A percentile compares a stretch with the other conserved stretches of the same genome.
phyloP scores from a whole-genome alignment of 2,888 invertebrate genomes.

The Helicoverpa assulta region DNA sequence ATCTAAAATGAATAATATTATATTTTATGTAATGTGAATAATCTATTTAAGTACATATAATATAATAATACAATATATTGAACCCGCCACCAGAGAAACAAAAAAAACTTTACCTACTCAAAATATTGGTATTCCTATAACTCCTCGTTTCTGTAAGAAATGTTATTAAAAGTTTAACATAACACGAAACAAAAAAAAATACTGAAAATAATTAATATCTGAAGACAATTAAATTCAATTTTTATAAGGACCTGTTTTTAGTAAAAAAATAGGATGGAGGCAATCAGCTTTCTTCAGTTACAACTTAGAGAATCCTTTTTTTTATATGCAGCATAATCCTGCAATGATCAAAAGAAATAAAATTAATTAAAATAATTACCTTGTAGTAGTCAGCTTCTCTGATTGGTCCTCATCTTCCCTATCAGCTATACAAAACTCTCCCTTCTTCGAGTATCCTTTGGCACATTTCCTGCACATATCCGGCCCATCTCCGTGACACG shows the following conservation, averaged over 20 bases:
- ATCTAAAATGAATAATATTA: no score
- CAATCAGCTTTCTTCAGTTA: no score
- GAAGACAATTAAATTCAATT: no score
- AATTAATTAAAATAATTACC: conserved; percentile 69
- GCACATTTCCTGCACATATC: conserved; percentile 97
- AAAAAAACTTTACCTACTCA: conserved; percentile 76
- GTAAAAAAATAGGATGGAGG: no score
- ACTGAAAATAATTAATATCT: no score
- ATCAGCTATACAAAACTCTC: conserved; percentile 94
- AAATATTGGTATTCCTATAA: conserved; percentile 71
- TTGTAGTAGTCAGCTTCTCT: conserved; percentile 77
- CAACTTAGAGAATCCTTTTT: no score
- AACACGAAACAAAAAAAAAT: conserved; percentile 36
- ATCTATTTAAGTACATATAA: no score
- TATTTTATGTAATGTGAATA: no score
- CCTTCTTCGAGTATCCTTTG: conserved; percentile 92
- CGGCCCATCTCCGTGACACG: conserved; percentile 97
- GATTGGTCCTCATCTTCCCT: conserved; percentile 79
- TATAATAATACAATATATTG: neutral
- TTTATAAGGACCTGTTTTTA: no score
- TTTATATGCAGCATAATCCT: neutral
- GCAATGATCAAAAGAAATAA: conserved; percentile 33
- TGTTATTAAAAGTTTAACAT: conserved; percentile 54
- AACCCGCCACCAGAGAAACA: conserved; percentile 73
- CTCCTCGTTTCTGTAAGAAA: conserved; percentile 86